Evolutionary conservation across 2,113 vertebrate genomes (phyloP).

Genomic region (cat (Felis catus)): F.catus_Fca126_mat1.0 CM031418.1:39868501-39869000

Average conservation of each 20-base stretch:
- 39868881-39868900: neutral
- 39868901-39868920: neutral
- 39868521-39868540: conserved; percentile 72
- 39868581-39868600: neutral
- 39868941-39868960: neutral
- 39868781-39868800: neutral
- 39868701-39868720: neutral
- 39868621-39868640: neutral
- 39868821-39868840: neutral
- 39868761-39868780: neutral
- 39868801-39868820: conserved; percentile 7
- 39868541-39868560: conserved; percentile 76
- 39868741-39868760: neutral
- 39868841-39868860: neutral
- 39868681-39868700: neutral
- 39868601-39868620: neutral
- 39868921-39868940: neutral
- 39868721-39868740: neutral
- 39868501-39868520: conserved; percentile 51
- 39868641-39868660: neutral
- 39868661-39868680: neutral
- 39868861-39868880: neutral
- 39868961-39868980: neutral
- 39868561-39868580: neutral
- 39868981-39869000: conserved; percentile 23